These are phyloP conservation scores for Lasioglossum pauxillum DNA, from an alignment of 2,888 invertebrate genomes.

Conservation along the genomic window DNA sequence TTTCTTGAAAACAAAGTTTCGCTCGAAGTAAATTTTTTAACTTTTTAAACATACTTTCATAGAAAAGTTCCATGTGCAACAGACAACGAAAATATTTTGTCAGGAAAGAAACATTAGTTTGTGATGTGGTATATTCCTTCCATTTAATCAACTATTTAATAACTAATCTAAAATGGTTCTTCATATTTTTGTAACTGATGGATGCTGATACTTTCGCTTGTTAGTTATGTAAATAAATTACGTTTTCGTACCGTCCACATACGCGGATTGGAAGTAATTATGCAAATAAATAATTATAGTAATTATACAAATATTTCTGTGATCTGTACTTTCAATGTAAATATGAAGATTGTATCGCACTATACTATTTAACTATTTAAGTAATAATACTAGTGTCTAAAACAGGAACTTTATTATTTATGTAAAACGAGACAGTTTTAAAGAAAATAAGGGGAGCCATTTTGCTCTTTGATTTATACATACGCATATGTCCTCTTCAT, in stretches of 20 bases:
- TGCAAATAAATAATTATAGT: background rate
- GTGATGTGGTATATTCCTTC: background rate
- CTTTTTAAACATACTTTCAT: background rate
- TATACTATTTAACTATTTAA: background rate
- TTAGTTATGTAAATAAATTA: background rate
- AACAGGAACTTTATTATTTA: background rate
- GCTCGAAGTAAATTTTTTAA: background rate
- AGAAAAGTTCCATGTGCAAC: conserved; percentile 5
- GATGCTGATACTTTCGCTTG: background rate
- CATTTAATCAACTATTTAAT: background rate
- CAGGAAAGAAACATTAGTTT: background rate
- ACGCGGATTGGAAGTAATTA: background rate
- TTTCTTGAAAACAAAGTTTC: conserved; percentile 2
- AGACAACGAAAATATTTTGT: background rate
- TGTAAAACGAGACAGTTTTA: background rate
- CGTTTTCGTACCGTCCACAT: background rate
- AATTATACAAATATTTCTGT: background rate
- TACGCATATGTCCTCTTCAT: background rate
- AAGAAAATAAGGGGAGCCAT: conserved; percentile 7
- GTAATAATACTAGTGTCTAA: background rate
- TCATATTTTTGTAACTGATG: background rate
- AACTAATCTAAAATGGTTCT: background rate
- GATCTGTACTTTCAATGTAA: background rate
- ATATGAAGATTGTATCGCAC: background rate
- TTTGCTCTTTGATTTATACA: background rate